phyloP scores from a whole-genome alignment of 2,113 vertebrate species.

The Solea solea region DNA sequence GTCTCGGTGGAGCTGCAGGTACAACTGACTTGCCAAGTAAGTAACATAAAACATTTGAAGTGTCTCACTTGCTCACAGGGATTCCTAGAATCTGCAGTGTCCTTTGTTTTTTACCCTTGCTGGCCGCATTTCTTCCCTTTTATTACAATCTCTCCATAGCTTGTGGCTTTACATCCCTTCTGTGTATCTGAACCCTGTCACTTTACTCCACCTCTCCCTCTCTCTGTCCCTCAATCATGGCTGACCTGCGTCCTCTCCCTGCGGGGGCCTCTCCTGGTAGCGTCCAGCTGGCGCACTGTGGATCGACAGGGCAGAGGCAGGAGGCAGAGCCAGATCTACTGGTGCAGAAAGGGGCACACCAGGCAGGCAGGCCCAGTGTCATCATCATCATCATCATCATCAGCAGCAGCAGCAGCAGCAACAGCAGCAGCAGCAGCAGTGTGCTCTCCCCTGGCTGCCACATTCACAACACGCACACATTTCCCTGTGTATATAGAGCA shows the following conservation, averaged over 20 bases:
- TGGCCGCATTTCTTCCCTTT: too few species aligned
- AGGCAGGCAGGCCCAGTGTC: constrained; percentile 74
- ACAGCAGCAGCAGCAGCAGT: constrained; percentile 57
- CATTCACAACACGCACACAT: constrained; percentile 53
- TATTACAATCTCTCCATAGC: constrained; percentile 40
- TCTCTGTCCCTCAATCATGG: constrained; percentile 86
- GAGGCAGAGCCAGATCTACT: constrained; percentile 79
- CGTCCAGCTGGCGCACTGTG: constrained; percentile 73
- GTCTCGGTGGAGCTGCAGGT: too few species aligned
- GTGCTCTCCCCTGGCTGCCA: constrained; percentile 69
- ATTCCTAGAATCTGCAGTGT: too few species aligned
- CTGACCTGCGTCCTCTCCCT: constrained; percentile 85
- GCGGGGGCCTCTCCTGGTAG: constrained; percentile 80
- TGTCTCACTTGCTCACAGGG: too few species aligned
- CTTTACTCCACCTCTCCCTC: constrained; percentile 54
- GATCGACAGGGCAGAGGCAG: constrained; percentile 70
- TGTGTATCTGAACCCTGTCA: constrained; percentile 30
- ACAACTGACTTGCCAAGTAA: too few species aligned
- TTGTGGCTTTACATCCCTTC: neutral
- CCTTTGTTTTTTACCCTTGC: too few species aligned
- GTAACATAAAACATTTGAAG: too few species aligned
- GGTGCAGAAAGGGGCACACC: constrained; percentile 80
- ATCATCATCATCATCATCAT: constrained; percentile 39
- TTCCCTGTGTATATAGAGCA: constrained; percentile 22
- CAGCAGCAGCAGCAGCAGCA: constrained; percentile 62